phyloP scores from a whole-genome alignment of 2,888 invertebrate species.

The Abscondita cerata region DNA sequence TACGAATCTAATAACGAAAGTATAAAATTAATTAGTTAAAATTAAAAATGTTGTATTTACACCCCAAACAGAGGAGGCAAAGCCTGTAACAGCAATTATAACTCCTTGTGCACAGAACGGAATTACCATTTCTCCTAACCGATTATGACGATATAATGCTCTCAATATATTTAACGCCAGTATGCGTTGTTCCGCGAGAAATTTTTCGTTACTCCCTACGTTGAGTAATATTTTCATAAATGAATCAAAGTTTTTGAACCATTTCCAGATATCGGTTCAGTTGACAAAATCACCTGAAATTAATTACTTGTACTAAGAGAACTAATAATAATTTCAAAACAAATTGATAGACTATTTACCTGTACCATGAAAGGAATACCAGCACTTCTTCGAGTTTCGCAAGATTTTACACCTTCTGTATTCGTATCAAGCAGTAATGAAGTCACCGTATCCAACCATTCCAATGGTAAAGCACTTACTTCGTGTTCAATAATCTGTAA shows the following conservation, averaged over 20 bases:
- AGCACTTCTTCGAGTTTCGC: conserved; percentile 89
- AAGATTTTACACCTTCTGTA: conserved; percentile 63
- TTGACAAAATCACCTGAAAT: conserved; percentile 77
- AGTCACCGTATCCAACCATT: conserved; percentile 67
- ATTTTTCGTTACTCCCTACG: conserved; percentile 53
- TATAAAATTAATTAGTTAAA: too few relatives aligned
- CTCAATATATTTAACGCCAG: conserved; percentile 90
- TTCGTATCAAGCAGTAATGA: conserved; percentile 60
- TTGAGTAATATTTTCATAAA: conserved; percentile 65
- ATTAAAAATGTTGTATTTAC: conserved; percentile 61
- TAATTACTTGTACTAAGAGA: too few relatives aligned
- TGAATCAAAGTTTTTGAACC: conserved; percentile 64
- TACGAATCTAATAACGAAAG: conserved; percentile 76
- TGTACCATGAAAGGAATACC: conserved; percentile 93
- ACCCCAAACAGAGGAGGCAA: conserved; percentile 78
- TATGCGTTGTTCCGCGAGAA: conserved; percentile 63
- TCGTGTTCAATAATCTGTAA: neutral
- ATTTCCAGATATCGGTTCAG: conserved; percentile 71
- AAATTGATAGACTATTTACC: conserved; percentile 57
- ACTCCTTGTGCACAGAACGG: conserved; percentile 75
- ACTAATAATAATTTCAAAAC: neutral
- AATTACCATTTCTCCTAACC: conserved; percentile 74
- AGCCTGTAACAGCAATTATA: conserved; percentile 75
- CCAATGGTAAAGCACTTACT: neutral
- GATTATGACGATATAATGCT: conserved; percentile 78